Evolutionary conservation across 1,140 invertebrate species (phyloP), one percentile per base, ranked within the genome.

Genomic region (Agrilus planipennis): DNA sequence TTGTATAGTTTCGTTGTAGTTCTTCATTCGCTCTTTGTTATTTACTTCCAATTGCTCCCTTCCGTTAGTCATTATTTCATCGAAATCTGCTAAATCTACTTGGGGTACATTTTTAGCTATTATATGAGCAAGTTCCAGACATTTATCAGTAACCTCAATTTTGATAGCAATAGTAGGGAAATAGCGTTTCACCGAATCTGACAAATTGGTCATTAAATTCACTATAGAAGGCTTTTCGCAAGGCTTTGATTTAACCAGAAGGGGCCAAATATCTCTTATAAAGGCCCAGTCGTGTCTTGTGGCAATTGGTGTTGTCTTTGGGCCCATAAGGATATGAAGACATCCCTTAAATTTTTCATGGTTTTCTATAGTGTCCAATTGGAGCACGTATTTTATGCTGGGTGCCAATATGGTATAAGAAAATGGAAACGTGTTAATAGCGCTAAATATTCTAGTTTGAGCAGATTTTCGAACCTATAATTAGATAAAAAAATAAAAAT

Each of bases 171-270:
- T 67, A 0, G 75, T 72, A 2, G 69, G 69, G 52, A 77, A 77
- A 27, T 65, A 57, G 27, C 63, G 67, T 19, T 55, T 57, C 3
- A 62, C 51, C 6, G 47, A 55, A 5, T 75, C 68, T 5, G 65
- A 52, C 19, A 81, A 54, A 7, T 49, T 58, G 41, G 87, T 81
- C 36, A 90, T 74, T 22, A 92, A 59, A 42, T 67, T 70, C 29
- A 88, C 76, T 21, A 90, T 78, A 7, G 81, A 86, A 2, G 76
- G 72, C 58, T 89, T 88, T 53, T 90, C 86, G 0, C 81, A 85
- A 36, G 84, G 77, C 45, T 78, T 72, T 2, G 82, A 76, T 46
- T 72, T 56, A 0, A 86, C 67, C 4, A 89, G 45, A 2, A 76
- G 76, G 2, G 85, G 80, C 86, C 88, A 91, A 4, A 89, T 54